Conservation (phyloP, 2,888 invertebrate species). For the Priocnemis perturbator region DNA sequence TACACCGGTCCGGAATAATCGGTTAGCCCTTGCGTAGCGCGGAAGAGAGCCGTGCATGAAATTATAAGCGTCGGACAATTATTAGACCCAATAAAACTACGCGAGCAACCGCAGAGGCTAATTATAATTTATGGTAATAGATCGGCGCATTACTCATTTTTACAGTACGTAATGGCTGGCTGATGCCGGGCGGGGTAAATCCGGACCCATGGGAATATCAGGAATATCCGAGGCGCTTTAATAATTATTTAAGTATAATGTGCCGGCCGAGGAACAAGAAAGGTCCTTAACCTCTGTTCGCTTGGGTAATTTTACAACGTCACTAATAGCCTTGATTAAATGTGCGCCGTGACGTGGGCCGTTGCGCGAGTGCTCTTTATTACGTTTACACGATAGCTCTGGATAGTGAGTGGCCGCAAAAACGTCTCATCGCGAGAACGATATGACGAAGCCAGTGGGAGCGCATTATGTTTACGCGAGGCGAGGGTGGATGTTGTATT, state of each 20-base stretch:
- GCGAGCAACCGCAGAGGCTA: conserved; percentile 19
- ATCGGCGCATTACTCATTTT: conserved; percentile 21
- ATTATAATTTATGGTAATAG: conserved; percentile 31
- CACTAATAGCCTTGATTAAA: conserved; percentile 25
- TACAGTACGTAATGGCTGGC: conserved; percentile 20
- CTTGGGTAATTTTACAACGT: conserved; percentile 32
- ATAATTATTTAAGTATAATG: conserved; percentile 35
- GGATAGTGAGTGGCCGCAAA: conserved; percentile 20
- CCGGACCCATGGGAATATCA: conserved; percentile 13
- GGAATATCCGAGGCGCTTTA: conserved; percentile 5
- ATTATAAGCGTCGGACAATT: conserved; percentile 37
- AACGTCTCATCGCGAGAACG: too few species aligned
- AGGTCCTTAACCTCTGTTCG: background rate
- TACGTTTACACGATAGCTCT: conserved; percentile 15
- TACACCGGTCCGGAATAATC: conserved; percentile 15
- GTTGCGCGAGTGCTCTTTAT: background rate
- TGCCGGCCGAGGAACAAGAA: conserved; percentile 7
- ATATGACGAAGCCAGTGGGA: too few species aligned
- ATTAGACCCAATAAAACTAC: conserved; percentile 34
- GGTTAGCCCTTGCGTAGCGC: conserved; percentile 20
- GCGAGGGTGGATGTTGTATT: too few species aligned
- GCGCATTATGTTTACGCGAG: too few species aligned
- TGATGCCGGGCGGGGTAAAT: conserved; percentile 19
- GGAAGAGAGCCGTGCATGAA: conserved; percentile 28
- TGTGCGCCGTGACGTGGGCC: background rate